phyloP scores from a whole-genome alignment of 1,140 invertebrate species.

The Achroia grisella region DNA sequence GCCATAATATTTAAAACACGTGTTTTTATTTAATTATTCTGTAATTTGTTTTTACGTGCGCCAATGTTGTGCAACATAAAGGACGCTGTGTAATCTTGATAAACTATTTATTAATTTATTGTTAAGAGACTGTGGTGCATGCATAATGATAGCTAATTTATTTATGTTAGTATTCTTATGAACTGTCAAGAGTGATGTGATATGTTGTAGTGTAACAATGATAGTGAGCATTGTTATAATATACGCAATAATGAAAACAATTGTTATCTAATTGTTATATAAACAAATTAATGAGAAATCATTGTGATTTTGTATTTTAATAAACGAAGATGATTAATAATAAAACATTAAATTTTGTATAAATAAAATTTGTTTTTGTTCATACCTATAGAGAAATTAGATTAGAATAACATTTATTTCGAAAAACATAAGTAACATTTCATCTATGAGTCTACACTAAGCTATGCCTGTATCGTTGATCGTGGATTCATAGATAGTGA shows the following conservation, averaged over 20 bases:
- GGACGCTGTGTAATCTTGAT: constrained; percentile 41
- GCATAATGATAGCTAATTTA: constrained; percentile 65
- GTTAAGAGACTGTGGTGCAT: constrained; percentile 62
- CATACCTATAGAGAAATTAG: background rate
- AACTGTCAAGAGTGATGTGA: constrained; percentile 32
- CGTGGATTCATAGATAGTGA: no score
- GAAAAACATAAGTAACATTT: no score
- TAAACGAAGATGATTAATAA: constrained; percentile 32
- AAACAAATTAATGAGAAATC: constrained; percentile 38
- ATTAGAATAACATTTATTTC: no score
- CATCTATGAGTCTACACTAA: no score
- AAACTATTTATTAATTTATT: constrained; percentile 67
- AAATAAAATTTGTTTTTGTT: constrained; percentile 12
- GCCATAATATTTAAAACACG: constrained; percentile 63
- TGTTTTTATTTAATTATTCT: constrained; percentile 11
- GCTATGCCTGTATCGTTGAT: no score
- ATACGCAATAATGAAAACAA: constrained; percentile 24
- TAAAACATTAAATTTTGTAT: constrained; percentile 36
- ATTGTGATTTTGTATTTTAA: constrained; percentile 56
- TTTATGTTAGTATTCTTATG: constrained; percentile 66
- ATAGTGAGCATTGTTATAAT: constrained; percentile 35
- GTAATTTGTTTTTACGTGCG: constrained; percentile 5
- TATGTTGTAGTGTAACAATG: constrained; percentile 42
- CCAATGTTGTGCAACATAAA: constrained; percentile 26
- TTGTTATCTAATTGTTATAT: constrained; percentile 48